A percentile compares a stretch with the other conserved stretches of the same genome.
Conservation (phyloP, 2,113 vertebrate species). For the Calyptommatus sinebrachiatus region DNA sequence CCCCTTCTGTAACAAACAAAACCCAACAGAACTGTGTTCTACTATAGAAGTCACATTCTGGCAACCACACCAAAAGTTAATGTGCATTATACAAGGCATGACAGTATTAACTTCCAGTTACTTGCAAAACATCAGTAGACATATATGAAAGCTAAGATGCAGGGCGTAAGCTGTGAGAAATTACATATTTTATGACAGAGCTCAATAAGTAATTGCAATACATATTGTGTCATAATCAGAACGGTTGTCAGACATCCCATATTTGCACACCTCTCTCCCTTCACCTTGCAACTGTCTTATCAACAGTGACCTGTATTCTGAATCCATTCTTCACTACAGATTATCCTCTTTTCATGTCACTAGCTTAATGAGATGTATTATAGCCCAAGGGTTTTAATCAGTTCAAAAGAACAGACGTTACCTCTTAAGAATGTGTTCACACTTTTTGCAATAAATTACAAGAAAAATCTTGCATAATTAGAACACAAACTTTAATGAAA, state of each 20-base stretch:
- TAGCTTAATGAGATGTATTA: conserved; percentile 41
- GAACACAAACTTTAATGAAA: conserved; percentile 57
- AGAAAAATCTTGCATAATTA: conserved; percentile 59
- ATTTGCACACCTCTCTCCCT: conserved; percentile 8
- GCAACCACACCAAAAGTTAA: background rate
- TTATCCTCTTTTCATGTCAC: conserved; percentile 34
- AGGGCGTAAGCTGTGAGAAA: conserved; percentile 35
- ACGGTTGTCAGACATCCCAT: conserved; percentile 40
- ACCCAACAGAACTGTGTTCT: too few species aligned
- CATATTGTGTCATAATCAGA: conserved; percentile 32
- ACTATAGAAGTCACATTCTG: too few species aligned
- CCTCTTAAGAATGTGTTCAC: conserved; percentile 41
- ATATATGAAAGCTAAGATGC: background rate
- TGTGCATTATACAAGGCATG: background rate
- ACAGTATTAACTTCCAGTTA: background rate
- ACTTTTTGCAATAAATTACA: conserved; percentile 60
- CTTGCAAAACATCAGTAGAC: background rate
- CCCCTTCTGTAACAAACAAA: too few species aligned
- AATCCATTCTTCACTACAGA: conserved; percentile 36
- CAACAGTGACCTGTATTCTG: conserved; percentile 18
- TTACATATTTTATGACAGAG: conserved; percentile 43
- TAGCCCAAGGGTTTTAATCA: conserved; percentile 42
- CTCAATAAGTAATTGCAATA: conserved; percentile 60
- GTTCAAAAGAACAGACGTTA: conserved; percentile 48
- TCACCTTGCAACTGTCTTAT: conserved; percentile 13